phyloP scores from a whole-genome alignment of 1,140 invertebrate genomes.

The Tetranychus cinnabarinus region DNA sequence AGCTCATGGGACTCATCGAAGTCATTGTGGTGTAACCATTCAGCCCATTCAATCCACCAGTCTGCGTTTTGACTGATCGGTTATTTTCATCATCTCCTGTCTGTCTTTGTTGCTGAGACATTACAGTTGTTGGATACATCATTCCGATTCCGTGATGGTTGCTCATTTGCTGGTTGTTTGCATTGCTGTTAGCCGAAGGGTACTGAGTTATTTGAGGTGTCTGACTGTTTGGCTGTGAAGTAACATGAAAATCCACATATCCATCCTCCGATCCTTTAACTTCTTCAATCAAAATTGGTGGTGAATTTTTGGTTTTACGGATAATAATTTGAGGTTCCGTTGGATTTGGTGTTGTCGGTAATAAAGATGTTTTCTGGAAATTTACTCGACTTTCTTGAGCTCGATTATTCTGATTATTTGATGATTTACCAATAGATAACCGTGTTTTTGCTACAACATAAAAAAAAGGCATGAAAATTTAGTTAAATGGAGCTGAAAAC shows the following conservation, averaged over 20 bases:
- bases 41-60: too few relatives aligned
- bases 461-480: neutral
- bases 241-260: neutral
- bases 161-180: too few relatives aligned
- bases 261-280: neutral
- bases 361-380: neutral
- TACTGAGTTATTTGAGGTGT: too few relatives aligned
- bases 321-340: neutral
- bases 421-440: neutral
- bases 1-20: too few relatives aligned
- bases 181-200: too few relatives aligned
- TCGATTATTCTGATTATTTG: neutral
- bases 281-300: neutral
- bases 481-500: neutral
- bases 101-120: too few relatives aligned
- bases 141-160: too few relatives aligned
- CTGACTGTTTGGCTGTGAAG: neutral
- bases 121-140: too few relatives aligned
- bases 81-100: too few relatives aligned
- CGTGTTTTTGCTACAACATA: neutral
- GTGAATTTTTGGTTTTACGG: neutral
- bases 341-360: neutral
- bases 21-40: too few relatives aligned
- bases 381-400: neutral
- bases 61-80: too few relatives aligned